phyloP scores from a whole-genome alignment of 2,113 vertebrate species.

The Atrichornis clamosus region DNA sequence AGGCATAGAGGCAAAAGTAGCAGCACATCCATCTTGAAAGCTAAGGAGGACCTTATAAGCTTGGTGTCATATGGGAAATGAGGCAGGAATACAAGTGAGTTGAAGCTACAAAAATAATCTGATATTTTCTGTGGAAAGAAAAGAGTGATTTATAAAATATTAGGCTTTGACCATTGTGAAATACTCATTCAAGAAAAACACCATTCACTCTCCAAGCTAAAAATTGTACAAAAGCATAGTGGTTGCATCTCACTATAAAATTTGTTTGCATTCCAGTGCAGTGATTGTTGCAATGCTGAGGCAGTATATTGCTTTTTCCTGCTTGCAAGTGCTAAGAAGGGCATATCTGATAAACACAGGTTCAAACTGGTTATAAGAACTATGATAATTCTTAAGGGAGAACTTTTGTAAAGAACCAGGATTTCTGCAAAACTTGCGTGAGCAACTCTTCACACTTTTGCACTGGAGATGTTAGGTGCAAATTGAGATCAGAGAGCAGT shows the following conservation, averaged over 20 bases:
- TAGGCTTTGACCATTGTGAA: background rate
- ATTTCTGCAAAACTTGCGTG: background rate
- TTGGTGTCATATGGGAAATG: background rate
- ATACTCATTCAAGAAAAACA: background rate
- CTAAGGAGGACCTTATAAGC: background rate
- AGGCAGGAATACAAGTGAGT: background rate
- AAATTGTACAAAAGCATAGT: background rate
- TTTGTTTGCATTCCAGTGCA: background rate
- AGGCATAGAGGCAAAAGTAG: background rate
- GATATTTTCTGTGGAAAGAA: background rate
- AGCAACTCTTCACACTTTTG: background rate
- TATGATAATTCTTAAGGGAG: background rate
- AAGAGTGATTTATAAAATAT: background rate
- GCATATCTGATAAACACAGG: background rate
- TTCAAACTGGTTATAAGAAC: background rate
- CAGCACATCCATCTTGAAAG: background rate
- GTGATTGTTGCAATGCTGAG: background rate
- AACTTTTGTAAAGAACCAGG: background rate
- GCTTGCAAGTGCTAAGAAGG: background rate
- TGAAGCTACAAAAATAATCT: background rate
- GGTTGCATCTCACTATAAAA: background rate
- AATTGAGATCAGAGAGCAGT: background rate
- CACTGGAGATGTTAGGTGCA: background rate
- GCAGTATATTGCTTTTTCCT: background rate
- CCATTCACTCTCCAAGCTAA: background rate